These are phyloP conservation scores for Drosophila nannoptera DNA, from an alignment of 1,140 invertebrate genomes.

Conservation along the genomic window DNA sequence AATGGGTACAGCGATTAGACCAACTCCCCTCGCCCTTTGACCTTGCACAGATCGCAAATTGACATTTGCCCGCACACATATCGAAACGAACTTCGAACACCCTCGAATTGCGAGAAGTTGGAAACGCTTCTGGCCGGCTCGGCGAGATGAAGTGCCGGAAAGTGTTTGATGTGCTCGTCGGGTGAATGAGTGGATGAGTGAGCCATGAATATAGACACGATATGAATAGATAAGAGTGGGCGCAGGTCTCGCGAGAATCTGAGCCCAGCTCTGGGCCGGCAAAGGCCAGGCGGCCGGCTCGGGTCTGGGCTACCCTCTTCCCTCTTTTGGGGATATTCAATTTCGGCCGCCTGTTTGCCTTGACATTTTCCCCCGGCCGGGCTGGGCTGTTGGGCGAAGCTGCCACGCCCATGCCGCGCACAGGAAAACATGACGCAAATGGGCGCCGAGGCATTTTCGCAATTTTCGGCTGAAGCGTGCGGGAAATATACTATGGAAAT, in stretches of 20 bases:
- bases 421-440: slow-evolving; percentile 21
- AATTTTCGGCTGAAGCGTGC: not conserved
- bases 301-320: not conserved
- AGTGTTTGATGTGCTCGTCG: no score
- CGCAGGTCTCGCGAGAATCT: no score
- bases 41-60: slow-evolving; percentile 24
- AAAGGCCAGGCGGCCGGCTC: not conserved
- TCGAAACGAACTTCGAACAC: not conserved
- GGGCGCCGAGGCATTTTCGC: not conserved
- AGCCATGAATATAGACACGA: no score
- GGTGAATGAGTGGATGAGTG: no score
- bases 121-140: no score
- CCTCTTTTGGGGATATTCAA: not conserved
- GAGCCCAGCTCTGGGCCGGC: no score
- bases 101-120: not conserved
- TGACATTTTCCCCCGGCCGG: slow-evolving; percentile 26
- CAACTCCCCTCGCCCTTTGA: slow-evolving; percentile 1
- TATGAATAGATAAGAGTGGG: no score
- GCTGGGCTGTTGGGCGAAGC: not conserved
- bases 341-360: not conserved
- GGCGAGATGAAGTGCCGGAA: no score
- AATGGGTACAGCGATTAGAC: not conserved
- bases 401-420: slow-evolving; percentile 3
- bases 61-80: slow-evolving; percentile 11
- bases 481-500: not conserved